Evolutionary conservation across 2,113 vertebrate species (phyloP).

Genomic region (Oceanodroma tethys): DNA sequence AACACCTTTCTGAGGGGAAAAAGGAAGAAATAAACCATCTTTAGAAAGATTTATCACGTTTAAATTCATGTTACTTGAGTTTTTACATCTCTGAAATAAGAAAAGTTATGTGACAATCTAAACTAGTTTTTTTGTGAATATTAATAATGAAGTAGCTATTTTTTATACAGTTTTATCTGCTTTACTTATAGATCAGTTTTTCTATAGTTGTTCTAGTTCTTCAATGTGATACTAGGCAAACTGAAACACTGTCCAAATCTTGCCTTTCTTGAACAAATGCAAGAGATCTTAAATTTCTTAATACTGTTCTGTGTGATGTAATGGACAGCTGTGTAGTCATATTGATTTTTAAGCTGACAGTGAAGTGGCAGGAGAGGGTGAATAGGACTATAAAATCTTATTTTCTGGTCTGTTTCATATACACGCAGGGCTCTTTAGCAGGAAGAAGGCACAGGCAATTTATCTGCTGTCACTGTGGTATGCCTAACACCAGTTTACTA

Average conservation of each 20-base stretch:
- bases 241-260: background rate
- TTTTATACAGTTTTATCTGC: background rate
- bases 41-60: background rate
- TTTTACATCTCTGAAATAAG: background rate
- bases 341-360: background rate
- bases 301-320: background rate
- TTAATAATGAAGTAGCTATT: background rate
- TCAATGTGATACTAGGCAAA: background rate
- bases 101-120: background rate
- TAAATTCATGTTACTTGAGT: background rate
- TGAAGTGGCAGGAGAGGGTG: background rate
- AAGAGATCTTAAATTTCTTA: background rate
- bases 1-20: background rate
- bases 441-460: background rate
- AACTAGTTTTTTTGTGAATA: background rate
- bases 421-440: background rate
- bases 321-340: background rate
- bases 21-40: background rate
- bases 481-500: background rate
- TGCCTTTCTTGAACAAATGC: background rate
- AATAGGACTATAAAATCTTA: background rate
- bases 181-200: background rate
- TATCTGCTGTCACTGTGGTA: background rate
- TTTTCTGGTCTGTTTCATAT: constrained; percentile 6
- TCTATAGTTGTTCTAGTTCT: background rate